phyloP scores from a whole-genome alignment of 2,113 vertebrate species.

The Ceyx cyanopectus region DNA sequence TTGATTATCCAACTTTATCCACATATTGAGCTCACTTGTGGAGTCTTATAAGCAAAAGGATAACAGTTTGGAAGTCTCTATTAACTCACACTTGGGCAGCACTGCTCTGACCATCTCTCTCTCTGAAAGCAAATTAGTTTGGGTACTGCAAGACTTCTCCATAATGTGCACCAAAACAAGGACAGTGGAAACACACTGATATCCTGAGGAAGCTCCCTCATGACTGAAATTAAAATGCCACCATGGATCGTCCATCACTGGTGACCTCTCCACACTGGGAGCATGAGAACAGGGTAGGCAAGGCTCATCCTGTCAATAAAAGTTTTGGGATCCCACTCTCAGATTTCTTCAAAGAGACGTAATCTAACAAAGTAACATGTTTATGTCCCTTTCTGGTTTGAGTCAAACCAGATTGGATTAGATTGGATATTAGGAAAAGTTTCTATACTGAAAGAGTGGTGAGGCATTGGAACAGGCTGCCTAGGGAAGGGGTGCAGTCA shows the following conservation, averaged over 20 bases:
- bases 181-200: background rate
- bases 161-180: background rate
- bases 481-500: too few relatives aligned
- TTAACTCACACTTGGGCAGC: background rate
- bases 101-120: background rate
- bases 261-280: background rate
- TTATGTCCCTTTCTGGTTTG: too few relatives aligned
- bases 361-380: background rate
- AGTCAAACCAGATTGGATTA: too few relatives aligned
- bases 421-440: too few relatives aligned
- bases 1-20: background rate
- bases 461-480: too few relatives aligned
- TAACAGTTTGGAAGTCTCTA: background rate
- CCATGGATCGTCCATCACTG: background rate
- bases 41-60: background rate
- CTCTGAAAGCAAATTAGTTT: background rate
- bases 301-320: background rate
- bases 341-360: background rate
- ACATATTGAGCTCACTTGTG: background rate
- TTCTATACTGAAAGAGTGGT: too few relatives aligned
- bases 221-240: background rate
- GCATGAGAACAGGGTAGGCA: background rate
- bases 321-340: background rate
- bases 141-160: background rate
- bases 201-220: background rate